Evolutionary conservation across 2,113 vertebrate species (phyloP).

Genomic region (Solea senegalensis): DNA sequence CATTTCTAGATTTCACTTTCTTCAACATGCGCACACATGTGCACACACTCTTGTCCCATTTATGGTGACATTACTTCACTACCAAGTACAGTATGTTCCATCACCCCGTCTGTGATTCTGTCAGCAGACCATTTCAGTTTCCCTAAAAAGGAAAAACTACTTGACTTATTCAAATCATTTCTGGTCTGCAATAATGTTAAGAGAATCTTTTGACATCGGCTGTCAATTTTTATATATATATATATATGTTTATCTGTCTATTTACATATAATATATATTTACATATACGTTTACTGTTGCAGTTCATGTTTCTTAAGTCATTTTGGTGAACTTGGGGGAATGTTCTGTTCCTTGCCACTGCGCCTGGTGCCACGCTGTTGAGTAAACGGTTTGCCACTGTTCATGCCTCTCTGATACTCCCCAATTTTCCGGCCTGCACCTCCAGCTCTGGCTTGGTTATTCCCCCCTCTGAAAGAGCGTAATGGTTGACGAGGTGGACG

Average conservation of each 20-base stretch:
- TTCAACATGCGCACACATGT: background rate
- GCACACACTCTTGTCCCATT: background rate
- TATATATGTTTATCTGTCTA: constrained; percentile 55
- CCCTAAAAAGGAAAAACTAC: background rate
- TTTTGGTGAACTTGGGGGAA: constrained; percentile 93
- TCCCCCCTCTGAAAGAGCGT: constrained; percentile 83
- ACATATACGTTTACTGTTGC: constrained; percentile 9
- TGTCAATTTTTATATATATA: constrained; percentile 57
- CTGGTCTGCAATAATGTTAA: constrained; percentile 6
- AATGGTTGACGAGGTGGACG: constrained; percentile 82
- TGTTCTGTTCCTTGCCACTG: constrained; percentile 92
- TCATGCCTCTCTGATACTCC: constrained; percentile 84
- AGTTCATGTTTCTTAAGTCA: constrained; percentile 72
- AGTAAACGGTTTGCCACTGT: constrained; percentile 66
- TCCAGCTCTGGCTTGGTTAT: constrained; percentile 67
- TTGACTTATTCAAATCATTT: constrained; percentile 24
- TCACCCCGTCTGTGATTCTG: background rate
- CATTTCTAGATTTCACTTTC: background rate
- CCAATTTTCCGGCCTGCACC: constrained; percentile 85
- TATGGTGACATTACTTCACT: constrained; percentile 3
- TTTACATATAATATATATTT: constrained; percentile 61
- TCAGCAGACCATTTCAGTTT: background rate
- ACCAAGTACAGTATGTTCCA: background rate
- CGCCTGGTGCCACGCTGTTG: constrained; percentile 88
- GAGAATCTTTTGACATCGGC: constrained; percentile 30